Conservation (phyloP, 2,888 invertebrate genomes). For the Carpatolechia fugitivella region DNA sequence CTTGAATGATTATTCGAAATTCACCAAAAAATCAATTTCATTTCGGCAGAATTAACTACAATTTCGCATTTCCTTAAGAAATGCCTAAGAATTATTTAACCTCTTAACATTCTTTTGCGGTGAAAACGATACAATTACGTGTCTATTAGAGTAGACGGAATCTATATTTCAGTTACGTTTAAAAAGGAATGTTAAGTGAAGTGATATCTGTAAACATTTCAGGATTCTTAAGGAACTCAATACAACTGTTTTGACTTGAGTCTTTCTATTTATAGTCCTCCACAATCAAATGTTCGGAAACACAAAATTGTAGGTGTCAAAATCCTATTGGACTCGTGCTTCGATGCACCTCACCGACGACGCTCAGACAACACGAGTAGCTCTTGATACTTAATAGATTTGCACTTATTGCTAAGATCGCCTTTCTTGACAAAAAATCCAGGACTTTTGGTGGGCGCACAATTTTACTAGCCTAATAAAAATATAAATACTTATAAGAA, state of each 20-base stretch:
- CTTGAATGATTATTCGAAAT: too few species aligned
- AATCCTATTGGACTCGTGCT: slow-evolving; percentile 54
- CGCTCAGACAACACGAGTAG: slow-evolving; percentile 6
- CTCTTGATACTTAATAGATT: slow-evolving; percentile 27
- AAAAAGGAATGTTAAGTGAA: slow-evolving; percentile 29
- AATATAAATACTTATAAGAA: too few species aligned
- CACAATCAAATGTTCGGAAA: slow-evolving; percentile 47
- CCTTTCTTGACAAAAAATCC: too few species aligned
- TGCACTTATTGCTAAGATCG: too few species aligned
- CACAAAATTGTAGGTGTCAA: slow-evolving; percentile 57
- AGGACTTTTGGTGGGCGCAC: too few species aligned
- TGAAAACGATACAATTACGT: not conserved
- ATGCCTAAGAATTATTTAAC: not conserved
- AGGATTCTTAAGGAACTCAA: slow-evolving; percentile 26
- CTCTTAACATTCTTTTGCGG: not conserved
- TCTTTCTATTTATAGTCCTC: slow-evolving; percentile 40
- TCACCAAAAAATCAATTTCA: too few species aligned
- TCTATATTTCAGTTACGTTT: slow-evolving; percentile 12
- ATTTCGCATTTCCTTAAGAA: not conserved
- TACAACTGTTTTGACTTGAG: slow-evolving; percentile 28
- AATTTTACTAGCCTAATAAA: too few species aligned
- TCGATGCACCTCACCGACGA: slow-evolving; percentile 1
- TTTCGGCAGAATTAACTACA: too few species aligned
- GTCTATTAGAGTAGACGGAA: not conserved
- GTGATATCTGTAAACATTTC: slow-evolving; percentile 27